Conservation (phyloP, 2,113 vertebrate species). For the Rissa tridactyla region DNA sequence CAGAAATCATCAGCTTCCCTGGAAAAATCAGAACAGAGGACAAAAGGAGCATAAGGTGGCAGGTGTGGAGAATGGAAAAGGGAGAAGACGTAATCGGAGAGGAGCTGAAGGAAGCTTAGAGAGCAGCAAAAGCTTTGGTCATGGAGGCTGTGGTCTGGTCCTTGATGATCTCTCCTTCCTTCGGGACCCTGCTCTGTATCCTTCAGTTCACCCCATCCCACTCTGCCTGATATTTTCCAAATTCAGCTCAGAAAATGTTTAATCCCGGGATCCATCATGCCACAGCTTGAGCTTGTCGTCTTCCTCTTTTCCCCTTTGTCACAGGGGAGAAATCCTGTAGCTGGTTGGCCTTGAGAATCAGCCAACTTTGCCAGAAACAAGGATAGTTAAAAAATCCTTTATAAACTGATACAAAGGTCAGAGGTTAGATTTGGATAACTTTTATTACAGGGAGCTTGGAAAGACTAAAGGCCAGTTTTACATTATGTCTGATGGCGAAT, state of each 20-base stretch:
- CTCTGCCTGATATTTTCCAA: not conserved
- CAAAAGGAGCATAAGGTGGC: not conserved
- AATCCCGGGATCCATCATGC: not conserved
- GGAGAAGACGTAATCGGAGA: not conserved
- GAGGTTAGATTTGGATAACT: not conserved
- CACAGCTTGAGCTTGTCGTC: not conserved
- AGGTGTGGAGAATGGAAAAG: not conserved
- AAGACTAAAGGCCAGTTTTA: not conserved
- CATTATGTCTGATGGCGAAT: not conserved
- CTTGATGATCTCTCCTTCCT: not conserved
- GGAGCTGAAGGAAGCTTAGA: not conserved
- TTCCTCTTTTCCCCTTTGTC: not conserved
- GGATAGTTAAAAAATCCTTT: not conserved
- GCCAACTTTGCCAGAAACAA: not conserved
- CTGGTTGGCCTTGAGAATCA: not conserved
- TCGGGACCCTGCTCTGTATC: not conserved
- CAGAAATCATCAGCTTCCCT: not conserved
- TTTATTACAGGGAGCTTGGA: not conserved
- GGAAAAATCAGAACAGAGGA: not conserved
- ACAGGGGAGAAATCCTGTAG: not conserved
- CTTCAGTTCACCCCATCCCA: not conserved
- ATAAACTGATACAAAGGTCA: not conserved
- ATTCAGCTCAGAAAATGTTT: not conserved
- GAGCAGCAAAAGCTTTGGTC: not conserved
- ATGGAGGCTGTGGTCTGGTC: not conserved